Percentiles rank a stretch among this genome's conserved stretches.
Conservation (phyloP, 2,113 vertebrate species). For the Vireo altiloquus region DNA sequence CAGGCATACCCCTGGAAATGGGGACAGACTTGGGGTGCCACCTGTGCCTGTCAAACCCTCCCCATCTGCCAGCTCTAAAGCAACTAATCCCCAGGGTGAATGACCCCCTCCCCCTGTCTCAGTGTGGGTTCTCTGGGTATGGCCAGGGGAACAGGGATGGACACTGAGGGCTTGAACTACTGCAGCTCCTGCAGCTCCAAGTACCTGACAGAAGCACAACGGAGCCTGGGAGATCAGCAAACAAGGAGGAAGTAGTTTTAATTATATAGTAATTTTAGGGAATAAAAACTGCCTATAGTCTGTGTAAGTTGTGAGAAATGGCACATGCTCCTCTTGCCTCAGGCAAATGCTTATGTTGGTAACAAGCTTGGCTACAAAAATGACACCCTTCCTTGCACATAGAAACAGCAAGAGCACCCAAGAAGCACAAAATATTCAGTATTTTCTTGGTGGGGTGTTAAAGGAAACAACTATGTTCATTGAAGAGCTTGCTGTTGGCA, state of each 20-base stretch:
- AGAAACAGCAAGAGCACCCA: neutral
- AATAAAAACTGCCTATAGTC: neutral
- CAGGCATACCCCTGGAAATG: neutral
- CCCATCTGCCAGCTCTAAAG: neutral
- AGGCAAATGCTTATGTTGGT: neutral
- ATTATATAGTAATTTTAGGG: neutral
- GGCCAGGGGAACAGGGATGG: neutral
- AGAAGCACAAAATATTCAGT: neutral
- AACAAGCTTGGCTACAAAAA: neutral
- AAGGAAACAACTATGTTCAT: neutral
- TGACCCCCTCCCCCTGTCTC: neutral
- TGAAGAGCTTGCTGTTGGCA: neutral
- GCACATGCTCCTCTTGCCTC: neutral
- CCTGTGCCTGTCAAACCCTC: neutral
- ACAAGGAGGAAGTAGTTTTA: neutral
- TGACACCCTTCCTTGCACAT: neutral
- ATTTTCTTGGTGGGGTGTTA: neutral
- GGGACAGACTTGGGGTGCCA: neutral
- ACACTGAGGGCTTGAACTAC: neutral
- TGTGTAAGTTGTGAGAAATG: neutral
- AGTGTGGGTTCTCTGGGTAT: neutral
- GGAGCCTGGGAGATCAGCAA: neutral
- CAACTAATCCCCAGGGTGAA: neutral
- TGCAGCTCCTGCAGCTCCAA: neutral
- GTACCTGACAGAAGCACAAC: neutral